A percentile compares a stretch with the other conserved stretches of the same genome.
Conservation (phyloP, 2,797 vertebrate genomes). For the Molossus alvarezi region DNA sequence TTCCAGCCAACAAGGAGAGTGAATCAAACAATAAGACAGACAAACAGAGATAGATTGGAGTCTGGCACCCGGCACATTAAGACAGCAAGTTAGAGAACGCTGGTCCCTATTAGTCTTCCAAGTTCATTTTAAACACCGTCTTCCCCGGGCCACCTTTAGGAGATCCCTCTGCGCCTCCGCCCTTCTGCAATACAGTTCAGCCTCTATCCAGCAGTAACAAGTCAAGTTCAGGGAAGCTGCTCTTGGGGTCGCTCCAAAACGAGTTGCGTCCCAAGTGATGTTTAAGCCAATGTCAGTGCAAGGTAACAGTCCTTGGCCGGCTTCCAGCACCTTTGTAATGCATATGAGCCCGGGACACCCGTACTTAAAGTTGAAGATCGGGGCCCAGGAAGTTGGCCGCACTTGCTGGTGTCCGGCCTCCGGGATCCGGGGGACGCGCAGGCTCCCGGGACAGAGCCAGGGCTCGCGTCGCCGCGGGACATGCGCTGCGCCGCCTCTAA, state of each 20-base stretch:
- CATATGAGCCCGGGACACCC: slow-evolving; percentile 86
- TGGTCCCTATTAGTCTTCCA: slow-evolving; percentile 69
- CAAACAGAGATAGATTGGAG: slow-evolving; percentile 89
- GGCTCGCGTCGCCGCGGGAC: slow-evolving; percentile 66
- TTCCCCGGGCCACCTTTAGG: slow-evolving; percentile 70
- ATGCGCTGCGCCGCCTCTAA: slow-evolving; percentile 86
- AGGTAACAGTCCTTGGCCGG: slow-evolving; percentile 86
- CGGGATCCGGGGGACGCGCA: neutral
- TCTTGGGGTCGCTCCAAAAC: slow-evolving; percentile 86
- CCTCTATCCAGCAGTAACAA: slow-evolving; percentile 63
- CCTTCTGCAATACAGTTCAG: neutral
- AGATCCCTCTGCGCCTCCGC: neutral
- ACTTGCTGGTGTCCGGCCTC: slow-evolving; percentile 12
- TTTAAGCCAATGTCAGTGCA: slow-evolving; percentile 86
- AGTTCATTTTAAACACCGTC: slow-evolving; percentile 70
- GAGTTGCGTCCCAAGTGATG: slow-evolving; percentile 88
- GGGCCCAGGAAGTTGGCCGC: slow-evolving; percentile 27
- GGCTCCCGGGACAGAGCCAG: slow-evolving; percentile 31
- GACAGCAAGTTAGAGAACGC: slow-evolving; percentile 67
- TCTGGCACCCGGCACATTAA: slow-evolving; percentile 83
- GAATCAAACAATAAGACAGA: slow-evolving; percentile 87
- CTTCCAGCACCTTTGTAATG: slow-evolving; percentile 89
- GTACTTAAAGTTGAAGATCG: slow-evolving; percentile 88
- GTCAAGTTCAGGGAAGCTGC: slow-evolving; percentile 86
- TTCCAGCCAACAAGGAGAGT: slow-evolving; percentile 87